Base-by-base conservation (phyloP, 2,797 vertebrate genomes). In the Zalophus californianus region DNA sequence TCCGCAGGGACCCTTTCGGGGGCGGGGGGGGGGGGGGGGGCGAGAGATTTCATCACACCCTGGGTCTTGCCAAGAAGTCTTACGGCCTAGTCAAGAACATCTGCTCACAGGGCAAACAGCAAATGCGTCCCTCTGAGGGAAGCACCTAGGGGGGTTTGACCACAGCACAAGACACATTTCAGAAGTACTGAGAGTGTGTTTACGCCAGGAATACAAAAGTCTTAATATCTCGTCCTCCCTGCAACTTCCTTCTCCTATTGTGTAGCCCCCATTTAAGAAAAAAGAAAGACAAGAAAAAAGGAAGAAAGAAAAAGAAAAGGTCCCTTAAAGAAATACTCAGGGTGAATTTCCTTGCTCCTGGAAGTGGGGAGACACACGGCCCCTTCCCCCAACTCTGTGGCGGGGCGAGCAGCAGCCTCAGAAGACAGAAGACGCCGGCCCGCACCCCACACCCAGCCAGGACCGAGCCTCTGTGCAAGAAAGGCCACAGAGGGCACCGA, bases 41-140 rank as follows among this genome's bases (percentile, higher is more conserved):
- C 48, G 44, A 44, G 44, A 38, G 85, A 27, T 20, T 0, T 60
- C 48, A 3, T 32, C 50, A 29, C 48, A 79, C 86, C 66, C 15
- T 7, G 18, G 48, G 48, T 86, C 79, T 68, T 29, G 27, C 64
- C 56, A 66, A 79, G 73, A 84, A n/a, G 4, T 5, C 77, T 2
- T 2, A 4, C 0, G 14, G 13, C 70, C 58, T 25, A 0, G 25
- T 21, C 41, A 20, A 56, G 77, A 32, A 15, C 64, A 64, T 2
- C 56, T 35, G 70, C 60, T 41, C 5, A 2, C 2, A 41, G 38
- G 41, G 54, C 32, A 60, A 29, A 20, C 0, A 27, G 60, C 13
- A 6, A 13, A 11, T 0, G 20, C 0, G 0, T 4, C 62, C 70
- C n/a, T 62, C n/a, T 3, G 32, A 20, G 13, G 18, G 54, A 14